Evolutionary conservation across 2,113 vertebrate genomes (phyloP), one percentile per base, ranked within the genome.

Genomic region (Erinaceus europaeus): DNA sequence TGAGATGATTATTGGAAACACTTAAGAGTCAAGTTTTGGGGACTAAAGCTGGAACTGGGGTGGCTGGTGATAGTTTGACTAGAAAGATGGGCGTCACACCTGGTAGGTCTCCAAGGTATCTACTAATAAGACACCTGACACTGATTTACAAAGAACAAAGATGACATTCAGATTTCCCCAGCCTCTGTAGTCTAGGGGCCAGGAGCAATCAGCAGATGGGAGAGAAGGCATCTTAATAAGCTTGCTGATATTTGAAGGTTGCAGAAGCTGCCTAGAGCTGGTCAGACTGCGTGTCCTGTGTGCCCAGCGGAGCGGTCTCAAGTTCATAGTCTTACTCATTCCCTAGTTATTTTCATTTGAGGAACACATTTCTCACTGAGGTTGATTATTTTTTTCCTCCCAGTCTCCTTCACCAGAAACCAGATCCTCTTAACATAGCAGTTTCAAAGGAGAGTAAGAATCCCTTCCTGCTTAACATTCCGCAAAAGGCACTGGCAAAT

Each of bases 391-490:
- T 77, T 77, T 90, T 29, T 46, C 73, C 82, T 76, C 61, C 21
- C 21, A 50, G 62, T n/a, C 27, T 67, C 59, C 69, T 62, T 48
- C 42, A 40, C 36, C 23, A 62, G 36, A 57, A 88, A 71, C 61
- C 6, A 1, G 42, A 53, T 71, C 40, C 48, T 87, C 44, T 40
- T 71, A 65, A 74, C 52, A 78, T 11, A 86, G 81, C 62, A 52
- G 77, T n/a, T 46, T 88, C 73, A 94, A 75, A 94, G 55, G 48
- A 92, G 76, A 86, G 84, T n/a, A 88, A 94, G 77, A 55, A 73
- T 61, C 77, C 32, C 48, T 36, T 61, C 72, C 46, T 96, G 62
- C 36, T 96, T 89, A 95, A 76, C 71, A 89, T 96, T 92, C 93
- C 91, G 80, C 68, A 72, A 95, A 95, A 88, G 84, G 82, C 91